Evolutionary conservation across 2,888 invertebrate genomes (phyloP).

Genomic region (Sicus ferrugineus): DNA sequence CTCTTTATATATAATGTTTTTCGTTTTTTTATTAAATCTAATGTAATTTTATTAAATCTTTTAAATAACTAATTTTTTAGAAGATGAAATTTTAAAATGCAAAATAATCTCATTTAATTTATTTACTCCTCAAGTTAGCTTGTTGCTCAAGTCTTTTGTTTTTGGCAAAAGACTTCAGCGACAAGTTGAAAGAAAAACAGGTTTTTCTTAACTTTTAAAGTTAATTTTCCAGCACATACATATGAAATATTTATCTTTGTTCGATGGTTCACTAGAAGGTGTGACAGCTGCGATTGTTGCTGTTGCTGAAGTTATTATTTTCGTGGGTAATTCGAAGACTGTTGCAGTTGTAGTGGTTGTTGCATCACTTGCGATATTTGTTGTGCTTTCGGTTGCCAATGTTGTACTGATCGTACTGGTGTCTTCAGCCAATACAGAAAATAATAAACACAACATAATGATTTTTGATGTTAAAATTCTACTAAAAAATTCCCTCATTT

Average conservation of each 20-base stretch:
- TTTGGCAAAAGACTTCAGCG: conserved; percentile 8
- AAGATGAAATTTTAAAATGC: too few relatives aligned
- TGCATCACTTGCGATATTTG: not conserved
- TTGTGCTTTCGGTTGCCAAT: not conserved
- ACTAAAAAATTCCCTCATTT: not conserved
- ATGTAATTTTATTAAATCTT: too few relatives aligned
- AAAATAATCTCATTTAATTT: too few relatives aligned
- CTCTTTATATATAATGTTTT: too few relatives aligned
- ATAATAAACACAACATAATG: not conserved
- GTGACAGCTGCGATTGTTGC: not conserved
- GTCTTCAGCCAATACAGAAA: not conserved
- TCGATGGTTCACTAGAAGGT: not conserved
- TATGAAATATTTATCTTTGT: too few relatives aligned
- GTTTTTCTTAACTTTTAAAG: not conserved
- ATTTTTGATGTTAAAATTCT: not conserved
- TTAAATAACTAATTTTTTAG: too few relatives aligned
- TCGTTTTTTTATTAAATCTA: too few relatives aligned
- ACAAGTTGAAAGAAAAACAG: not conserved
- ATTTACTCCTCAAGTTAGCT: too few relatives aligned
- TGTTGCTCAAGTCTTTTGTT: too few relatives aligned
- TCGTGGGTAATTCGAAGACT: not conserved
- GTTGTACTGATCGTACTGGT: not conserved
- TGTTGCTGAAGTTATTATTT: not conserved
- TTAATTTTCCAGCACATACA: not conserved
- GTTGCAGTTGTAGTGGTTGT: not conserved